These are phyloP conservation scores for Andricus quercusramuli DNA, from an alignment of 2,888 invertebrate species.

Conservation along the genomic window DNA sequence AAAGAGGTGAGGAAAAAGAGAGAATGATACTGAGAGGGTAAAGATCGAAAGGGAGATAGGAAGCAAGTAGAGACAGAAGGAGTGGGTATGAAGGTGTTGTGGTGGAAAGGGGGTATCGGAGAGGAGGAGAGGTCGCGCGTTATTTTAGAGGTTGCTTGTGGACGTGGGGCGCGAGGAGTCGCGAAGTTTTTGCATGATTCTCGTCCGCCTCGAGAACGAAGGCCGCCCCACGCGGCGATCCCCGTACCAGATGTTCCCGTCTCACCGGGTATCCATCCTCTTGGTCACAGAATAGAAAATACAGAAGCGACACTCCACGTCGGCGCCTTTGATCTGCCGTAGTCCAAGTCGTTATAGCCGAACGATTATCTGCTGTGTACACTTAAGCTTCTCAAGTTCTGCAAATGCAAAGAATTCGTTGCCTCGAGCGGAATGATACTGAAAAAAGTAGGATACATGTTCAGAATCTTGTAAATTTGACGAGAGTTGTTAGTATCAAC, in stretches of 20 bases:
- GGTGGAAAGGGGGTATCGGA: conserved; percentile 12
- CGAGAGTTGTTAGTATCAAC: not conserved
- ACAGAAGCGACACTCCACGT: conserved; percentile 34
- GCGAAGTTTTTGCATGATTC: conserved; percentile 24
- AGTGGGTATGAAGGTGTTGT: conserved; percentile 5
- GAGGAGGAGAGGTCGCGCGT: conserved; percentile 34
- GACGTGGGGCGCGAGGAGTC: conserved; percentile 31
- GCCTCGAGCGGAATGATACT: not conserved
- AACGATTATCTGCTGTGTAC: conserved; percentile 25
- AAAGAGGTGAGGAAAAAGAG: conserved; percentile 5
- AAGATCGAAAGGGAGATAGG: conserved; percentile 31
- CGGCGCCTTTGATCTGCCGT: conserved; percentile 18
- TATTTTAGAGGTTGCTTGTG: conserved; percentile 38
- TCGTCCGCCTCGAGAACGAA: conserved; percentile 12
- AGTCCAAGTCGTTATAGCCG: conserved; percentile 16
- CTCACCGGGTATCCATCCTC: conserved; percentile 16
- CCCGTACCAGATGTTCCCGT: conserved; percentile 61
- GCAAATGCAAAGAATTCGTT: conserved; percentile 47
- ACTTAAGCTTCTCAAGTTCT: conserved; percentile 7
- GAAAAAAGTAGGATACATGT: conserved; percentile 6
- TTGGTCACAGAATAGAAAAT: conserved; percentile 31
- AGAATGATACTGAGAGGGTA: not conserved
- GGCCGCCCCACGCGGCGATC: conserved; percentile 63
- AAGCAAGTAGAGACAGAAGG: conserved; percentile 10
- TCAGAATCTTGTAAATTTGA: not conserved